Evolutionary conservation across 2,113 vertebrate genomes (phyloP).

Genomic region (Budorcas taxicolor): DNA sequence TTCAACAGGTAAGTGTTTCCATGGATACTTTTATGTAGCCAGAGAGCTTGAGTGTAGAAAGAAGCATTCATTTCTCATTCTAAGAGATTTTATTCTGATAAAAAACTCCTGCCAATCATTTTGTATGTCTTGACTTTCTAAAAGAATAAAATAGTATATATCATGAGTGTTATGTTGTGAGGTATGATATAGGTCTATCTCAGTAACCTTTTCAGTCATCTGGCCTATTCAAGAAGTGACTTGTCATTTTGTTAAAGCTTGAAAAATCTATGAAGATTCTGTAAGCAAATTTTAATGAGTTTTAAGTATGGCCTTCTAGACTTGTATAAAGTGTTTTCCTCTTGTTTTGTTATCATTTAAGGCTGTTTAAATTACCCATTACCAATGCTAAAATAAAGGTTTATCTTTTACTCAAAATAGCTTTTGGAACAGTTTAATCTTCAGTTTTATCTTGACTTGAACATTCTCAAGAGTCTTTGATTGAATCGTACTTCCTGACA

Average conservation of each 20-base stretch:
- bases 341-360: not conserved
- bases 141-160: slow-evolving; percentile 24
- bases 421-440: not conserved
- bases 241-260: slow-evolving; percentile 33
- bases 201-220: not conserved
- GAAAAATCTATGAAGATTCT: not conserved
- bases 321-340: not conserved
- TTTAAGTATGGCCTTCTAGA: not conserved
- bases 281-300: slow-evolving; percentile 25
- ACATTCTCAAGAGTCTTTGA: not conserved
- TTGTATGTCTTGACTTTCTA: slow-evolving; percentile 27
- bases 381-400: not conserved
- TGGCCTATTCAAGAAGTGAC: not conserved
- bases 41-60: slow-evolving; percentile 53
- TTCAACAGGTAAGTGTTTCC: slow-evolving; percentile 78
- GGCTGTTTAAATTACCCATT: not conserved
- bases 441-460: not conserved
- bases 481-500: slow-evolving; percentile 3
- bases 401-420: slow-evolving; percentile 23
- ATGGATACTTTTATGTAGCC: slow-evolving; percentile 80
- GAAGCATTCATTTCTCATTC: slow-evolving; percentile 54
- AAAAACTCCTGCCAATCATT: slow-evolving; percentile 60
- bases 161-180: not conserved
- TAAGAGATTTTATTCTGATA: slow-evolving; percentile 70
- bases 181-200: not conserved